These are phyloP conservation scores for Scaptomyza parva DNA, from an alignment of 2,888 invertebrate genomes.

Conservation along the genomic window DNA sequence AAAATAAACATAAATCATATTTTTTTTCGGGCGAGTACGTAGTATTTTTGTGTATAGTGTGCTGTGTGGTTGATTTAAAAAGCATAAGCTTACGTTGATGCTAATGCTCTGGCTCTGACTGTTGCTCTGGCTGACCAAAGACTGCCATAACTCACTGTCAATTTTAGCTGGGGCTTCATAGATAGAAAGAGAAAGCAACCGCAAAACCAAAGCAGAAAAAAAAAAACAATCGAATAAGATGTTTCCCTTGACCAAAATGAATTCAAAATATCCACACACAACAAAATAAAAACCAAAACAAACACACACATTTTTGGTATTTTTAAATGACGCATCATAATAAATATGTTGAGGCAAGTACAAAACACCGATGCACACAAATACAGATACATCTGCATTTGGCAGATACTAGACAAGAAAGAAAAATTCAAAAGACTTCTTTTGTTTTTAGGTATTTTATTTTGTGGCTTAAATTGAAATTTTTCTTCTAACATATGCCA, in stretches of 20 bases:
- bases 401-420: neutral
- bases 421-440: conserved; percentile 27
- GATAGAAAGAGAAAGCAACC: conserved; percentile 39
- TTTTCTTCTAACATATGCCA: conserved; percentile 56
- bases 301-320: conserved; percentile 30
- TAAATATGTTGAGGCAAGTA: conserved; percentile 1
- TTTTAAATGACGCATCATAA: conserved; percentile 58
- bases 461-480: conserved; percentile 59
- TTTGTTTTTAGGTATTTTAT: conserved; percentile 46
- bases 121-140: conserved; percentile 43
- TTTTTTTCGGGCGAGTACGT: conserved; percentile 17
- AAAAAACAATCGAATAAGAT: conserved; percentile 53
- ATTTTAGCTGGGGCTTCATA: conserved; percentile 34
- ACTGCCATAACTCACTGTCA: conserved; percentile 76
- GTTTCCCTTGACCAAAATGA: conserved; percentile 53
- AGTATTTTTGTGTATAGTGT: neutral
- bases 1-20: conserved; percentile 69
- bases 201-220: conserved; percentile 48
- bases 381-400: conserved; percentile 1
- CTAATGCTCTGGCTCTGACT: conserved; percentile 19
- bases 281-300: neutral
- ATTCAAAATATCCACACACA: conserved; percentile 57
- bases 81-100: conserved; percentile 33
- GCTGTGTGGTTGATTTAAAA: conserved; percentile 35
- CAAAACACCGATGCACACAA: conserved; percentile 3